Percentiles rank a stretch among this genome's conserved stretches.
phyloP scores from a whole-genome alignment of 2,797 vertebrate genomes.

The Myioborus miniatus region DNA sequence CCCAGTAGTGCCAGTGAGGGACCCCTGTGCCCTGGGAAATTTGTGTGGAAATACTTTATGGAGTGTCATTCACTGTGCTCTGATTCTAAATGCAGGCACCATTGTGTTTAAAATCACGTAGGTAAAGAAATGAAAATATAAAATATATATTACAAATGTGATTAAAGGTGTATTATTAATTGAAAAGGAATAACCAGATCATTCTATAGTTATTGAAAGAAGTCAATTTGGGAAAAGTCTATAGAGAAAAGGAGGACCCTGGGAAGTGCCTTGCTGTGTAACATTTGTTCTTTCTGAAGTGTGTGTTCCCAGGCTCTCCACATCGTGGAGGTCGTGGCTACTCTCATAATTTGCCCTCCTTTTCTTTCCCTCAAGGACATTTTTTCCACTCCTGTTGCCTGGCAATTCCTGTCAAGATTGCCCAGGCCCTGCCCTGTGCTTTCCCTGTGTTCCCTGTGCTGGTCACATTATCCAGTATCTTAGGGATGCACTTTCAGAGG shows the following conservation, averaged over 20 bases:
- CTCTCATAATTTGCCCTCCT: constrained; percentile 12
- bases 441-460: not conserved
- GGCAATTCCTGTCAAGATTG: not conserved
- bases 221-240: not conserved
- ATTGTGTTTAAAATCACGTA: accelerated
- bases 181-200: not conserved
- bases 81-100: not conserved
- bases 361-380: constrained; percentile 12
- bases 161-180: not conserved
- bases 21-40: not conserved
- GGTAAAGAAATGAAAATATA: not conserved
- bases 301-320: constrained; percentile 35
- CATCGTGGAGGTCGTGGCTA: not conserved
- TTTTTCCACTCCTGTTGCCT: not conserved
- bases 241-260: not conserved
- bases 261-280: not conserved
- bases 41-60: not conserved
- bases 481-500: not conserved
- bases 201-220: not conserved
- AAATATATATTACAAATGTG: not conserved
- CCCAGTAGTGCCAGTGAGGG: not conserved
- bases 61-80: not conserved
- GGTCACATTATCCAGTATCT: not conserved
- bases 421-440: not conserved
- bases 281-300: not conserved